Evolutionary conservation across 2,888 invertebrate genomes (phyloP), one percentile per base, ranked within the genome.

Genomic region (Marasmarcha lunaedactyla): DNA sequence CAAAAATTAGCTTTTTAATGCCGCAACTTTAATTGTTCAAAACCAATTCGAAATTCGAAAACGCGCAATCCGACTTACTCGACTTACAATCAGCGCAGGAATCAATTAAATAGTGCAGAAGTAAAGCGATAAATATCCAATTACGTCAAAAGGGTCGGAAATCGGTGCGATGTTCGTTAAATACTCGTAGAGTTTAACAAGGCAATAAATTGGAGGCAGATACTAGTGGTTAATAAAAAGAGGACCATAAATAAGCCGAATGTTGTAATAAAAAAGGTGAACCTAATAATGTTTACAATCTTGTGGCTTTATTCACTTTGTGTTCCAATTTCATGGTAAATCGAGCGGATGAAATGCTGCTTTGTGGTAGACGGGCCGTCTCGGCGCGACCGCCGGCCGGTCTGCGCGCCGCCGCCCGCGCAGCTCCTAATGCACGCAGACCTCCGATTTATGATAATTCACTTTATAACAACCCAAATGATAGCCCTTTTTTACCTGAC

Each of bases 261-360:
- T 69, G 66, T 63, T 63, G 67, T 63, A 66, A 70, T 79, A 79
- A 83, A 81, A 81, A 81, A 78, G 71, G 57, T 73, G 71, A 68
- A 73, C 70, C 73, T 77, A 72, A 66, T 79, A 78, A 81, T 83
- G 81, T 79, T 83, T 79, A 83, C 81, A 78, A 78, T 81, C 79
- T 76, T 76, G 81, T 79, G 77, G 78, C 78, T 81, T 81, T 81
- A 83, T 81, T 79, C 83, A 81, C 83, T 79, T 81, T 83, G 83
- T 81, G 71, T 79, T 79, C 77, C 81, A 83, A 83, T 83, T 83
- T 83, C 81, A 81, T 81, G 83, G 78, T 83, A 83, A 83, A 83
- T 81, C 76, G 74, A 76, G 74, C 74, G 78, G 73, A 74, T 77
- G 71, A 79, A 79, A 83, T 76, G 68, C 68, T 77, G 67, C 63